These are phyloP conservation scores for Rotaria macrura DNA, from an alignment of 2,888 invertebrate species.

Conservation along the genomic window DNA sequence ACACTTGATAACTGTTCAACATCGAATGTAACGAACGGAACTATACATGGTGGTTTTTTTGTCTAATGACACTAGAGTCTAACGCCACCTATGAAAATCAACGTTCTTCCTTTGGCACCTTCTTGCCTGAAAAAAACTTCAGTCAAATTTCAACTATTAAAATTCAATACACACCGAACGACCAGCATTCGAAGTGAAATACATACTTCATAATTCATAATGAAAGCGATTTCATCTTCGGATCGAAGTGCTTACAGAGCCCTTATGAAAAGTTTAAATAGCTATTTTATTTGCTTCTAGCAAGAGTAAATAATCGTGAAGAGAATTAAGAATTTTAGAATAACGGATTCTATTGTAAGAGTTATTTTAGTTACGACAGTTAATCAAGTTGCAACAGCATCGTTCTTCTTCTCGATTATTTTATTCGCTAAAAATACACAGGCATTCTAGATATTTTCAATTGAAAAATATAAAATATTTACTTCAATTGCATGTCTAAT, in stretches of 20 bases:
- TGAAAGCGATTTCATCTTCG: too few relatives aligned
- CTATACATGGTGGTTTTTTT: background rate
- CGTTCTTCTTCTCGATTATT: too few relatives aligned
- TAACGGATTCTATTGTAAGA: background rate
- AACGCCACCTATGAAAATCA: background rate
- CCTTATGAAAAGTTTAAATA: too few relatives aligned
- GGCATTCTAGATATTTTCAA: too few relatives aligned
- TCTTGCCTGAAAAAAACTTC: background rate
- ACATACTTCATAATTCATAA: too few relatives aligned
- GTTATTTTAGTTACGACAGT: background rate
- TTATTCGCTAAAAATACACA: too few relatives aligned
- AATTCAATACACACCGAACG: too few relatives aligned
- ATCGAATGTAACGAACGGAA: too few relatives aligned
- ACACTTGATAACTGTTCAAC: background rate
- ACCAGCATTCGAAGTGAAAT: too few relatives aligned
- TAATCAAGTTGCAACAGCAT: background rate
- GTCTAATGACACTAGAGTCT: background rate
- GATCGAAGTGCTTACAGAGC: too few relatives aligned
- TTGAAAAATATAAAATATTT: background rate
- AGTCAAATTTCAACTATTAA: too few relatives aligned
- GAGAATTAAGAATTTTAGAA: background rate
- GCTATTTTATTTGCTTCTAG: background rate
- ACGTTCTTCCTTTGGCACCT: too few relatives aligned
- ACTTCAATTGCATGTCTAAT: background rate
- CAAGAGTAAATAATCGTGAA: background rate